Evolutionary conservation across 2,113 vertebrate species (phyloP).

Genomic region (Urocolius indicus): DNA sequence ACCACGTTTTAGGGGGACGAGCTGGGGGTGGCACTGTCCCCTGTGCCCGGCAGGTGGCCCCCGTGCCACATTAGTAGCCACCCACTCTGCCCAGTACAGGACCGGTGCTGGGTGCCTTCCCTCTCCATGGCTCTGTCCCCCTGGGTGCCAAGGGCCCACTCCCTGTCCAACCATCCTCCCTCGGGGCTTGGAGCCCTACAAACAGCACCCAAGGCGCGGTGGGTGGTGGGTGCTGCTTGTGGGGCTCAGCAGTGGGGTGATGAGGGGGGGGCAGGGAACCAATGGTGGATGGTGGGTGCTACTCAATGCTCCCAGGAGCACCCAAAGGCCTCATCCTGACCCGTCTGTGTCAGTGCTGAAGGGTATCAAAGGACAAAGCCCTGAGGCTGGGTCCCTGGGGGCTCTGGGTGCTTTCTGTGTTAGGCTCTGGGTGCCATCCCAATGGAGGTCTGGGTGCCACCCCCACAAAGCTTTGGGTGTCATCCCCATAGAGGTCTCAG

Average conservation of each 20-base stretch:
- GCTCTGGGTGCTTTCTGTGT: too few species aligned
- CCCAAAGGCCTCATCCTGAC: neutral
- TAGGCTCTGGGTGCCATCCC: too few species aligned
- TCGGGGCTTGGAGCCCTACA: fast-evolving
- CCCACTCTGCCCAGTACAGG: neutral
- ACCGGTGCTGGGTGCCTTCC: neutral
- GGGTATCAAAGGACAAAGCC: neutral
- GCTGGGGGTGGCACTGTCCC: neutral
- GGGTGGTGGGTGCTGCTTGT: neutral
- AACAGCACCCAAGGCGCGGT: too few species aligned
- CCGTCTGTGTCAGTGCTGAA: fast-evolving
- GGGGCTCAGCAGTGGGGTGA: neutral
- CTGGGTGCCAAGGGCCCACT: neutral
- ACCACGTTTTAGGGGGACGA: fast-evolving
- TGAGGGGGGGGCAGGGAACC: fast-evolving
- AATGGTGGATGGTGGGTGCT: neutral
- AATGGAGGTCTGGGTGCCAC: too few species aligned
- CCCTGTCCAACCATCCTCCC: neutral
- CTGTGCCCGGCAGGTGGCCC: conserved; percentile 49
- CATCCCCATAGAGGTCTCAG: neutral
- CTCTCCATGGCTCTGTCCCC: neutral
- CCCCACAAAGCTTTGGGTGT: too few species aligned
- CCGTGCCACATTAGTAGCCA: neutral
- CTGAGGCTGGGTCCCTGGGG: fast-evolving
- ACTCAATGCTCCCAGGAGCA: neutral